Base-by-base conservation (phyloP, 1,140 invertebrate genomes). In the Akabosia matsudoensis region DNA sequence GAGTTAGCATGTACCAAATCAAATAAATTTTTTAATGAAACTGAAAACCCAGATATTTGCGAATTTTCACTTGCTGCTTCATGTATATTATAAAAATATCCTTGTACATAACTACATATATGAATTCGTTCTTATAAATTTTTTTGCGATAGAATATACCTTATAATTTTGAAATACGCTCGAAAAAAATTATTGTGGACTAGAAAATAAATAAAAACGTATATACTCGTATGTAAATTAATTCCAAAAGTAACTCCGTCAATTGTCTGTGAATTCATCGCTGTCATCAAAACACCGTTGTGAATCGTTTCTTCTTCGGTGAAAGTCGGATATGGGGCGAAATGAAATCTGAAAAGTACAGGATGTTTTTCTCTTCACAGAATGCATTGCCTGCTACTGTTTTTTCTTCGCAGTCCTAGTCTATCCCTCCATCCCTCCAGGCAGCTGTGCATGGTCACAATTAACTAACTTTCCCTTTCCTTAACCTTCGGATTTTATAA, bases 21-120 rank as follows among this genome's bases (percentile, higher is more conserved):
- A 7, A 10, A 61, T n/a, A 61, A 4, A 10, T 10, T 61, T 61
- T 61, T 14, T 61, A 61, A 7, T 13, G 54, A 61, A 61, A 22
- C 26, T 22, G 28, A 70, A 33, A 70, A 30, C 26, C 24, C 24
- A 16, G 3, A 70, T 70, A 13, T 30, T 3, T 31, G 24, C 7
- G 26, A 30, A 26, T 70, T 70, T 3, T 4, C 26, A 70, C 13
- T 30, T 10, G 14, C 7, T 10, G 24, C 13, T 3, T 31, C 31
- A 30, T 70, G 4, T 70, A 31, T 70, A 61, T 45, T 45, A 61
- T n/a, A n/a, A n/a, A n/a, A n/a, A n/a, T n/a, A n/a, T n/a, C n/a
- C n/a, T n/a, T n/a, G n/a, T n/a, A n/a, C n/a, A 51, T 51, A 51
- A 51, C 10, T 51, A 61, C 24, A 16, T 61, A 61, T 22, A n/a